Evolutionary conservation across 2,888 invertebrate species (phyloP).

Genomic region (Byasa hedistus): DNA sequence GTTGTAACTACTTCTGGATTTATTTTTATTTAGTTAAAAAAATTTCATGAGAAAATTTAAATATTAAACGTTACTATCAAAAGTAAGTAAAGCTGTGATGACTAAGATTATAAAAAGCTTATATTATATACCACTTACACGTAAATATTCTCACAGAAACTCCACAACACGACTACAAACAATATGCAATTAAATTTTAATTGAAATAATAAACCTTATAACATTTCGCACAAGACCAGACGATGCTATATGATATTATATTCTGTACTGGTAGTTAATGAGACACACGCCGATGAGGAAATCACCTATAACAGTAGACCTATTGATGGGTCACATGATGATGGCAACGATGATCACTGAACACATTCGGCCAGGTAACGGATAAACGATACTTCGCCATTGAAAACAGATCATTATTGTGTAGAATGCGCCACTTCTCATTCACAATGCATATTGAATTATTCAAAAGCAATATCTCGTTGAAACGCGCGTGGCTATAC

Average conservation of each 20-base stretch:
- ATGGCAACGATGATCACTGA: neutral
- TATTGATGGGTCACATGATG: neutral
- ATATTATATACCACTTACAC: too few species aligned
- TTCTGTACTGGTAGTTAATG: neutral
- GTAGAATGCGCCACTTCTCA: neutral
- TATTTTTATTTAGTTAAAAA: too few species aligned
- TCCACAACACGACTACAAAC: neutral
- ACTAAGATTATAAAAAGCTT: too few species aligned
- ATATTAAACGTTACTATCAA: too few species aligned
- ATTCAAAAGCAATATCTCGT: slow-evolving; percentile 22
- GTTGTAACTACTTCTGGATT: too few species aligned
- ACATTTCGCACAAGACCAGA: neutral
- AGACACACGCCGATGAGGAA: neutral
- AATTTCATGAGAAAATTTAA: too few species aligned
- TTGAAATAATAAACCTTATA: neutral
- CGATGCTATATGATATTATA: neutral
- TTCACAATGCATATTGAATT: slow-evolving; percentile 24
- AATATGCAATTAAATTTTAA: neutral
- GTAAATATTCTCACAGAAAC: neutral
- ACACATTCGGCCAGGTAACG: neutral
- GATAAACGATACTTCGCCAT: neutral
- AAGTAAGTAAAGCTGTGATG: too few species aligned
- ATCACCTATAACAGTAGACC: neutral
- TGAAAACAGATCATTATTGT: slow-evolving; percentile 19
- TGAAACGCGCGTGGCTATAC: neutral